phyloP scores from a whole-genome alignment of 1,140 invertebrate genomes.

The Tetranychus cinnabarinus region DNA sequence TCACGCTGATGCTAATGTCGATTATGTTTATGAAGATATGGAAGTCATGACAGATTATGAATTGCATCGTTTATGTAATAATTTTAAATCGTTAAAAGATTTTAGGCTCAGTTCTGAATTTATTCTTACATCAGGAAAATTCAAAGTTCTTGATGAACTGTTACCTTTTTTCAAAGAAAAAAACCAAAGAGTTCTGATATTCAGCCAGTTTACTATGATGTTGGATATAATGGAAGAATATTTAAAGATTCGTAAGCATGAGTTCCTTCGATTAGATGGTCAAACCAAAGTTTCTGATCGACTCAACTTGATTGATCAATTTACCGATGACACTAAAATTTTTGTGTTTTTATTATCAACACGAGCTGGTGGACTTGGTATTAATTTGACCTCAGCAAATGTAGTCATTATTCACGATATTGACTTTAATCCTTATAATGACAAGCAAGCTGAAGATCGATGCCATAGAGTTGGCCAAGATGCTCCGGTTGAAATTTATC shows the following conservation, averaged over 20 bases:
- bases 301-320: slow-evolving; percentile 77
- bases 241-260: slow-evolving; percentile 41
- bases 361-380: slow-evolving; percentile 83
- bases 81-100: slow-evolving; percentile 24
- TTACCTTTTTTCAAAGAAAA: slow-evolving; percentile 54
- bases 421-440: slow-evolving; percentile 71
- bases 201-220: slow-evolving; percentile 94
- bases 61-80: slow-evolving; percentile 47
- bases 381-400: slow-evolving; percentile 92
- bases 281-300: slow-evolving; percentile 75
- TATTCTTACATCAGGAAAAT: slow-evolving; percentile 36
- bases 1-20: slow-evolving; percentile 51
- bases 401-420: slow-evolving; percentile 99
- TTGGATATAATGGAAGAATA: slow-evolving; percentile 76
- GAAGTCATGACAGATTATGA: slow-evolving; percentile 70
- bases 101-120: slow-evolving; percentile 20
- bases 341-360: slow-evolving; percentile 93
- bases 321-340: slow-evolving; percentile 35
- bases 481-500: slow-evolving; percentile 57
- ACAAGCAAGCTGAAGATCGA: slow-evolving; percentile 53
- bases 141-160: slow-evolving; percentile 62
- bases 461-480: slow-evolving; percentile 85
- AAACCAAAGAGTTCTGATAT: slow-evolving; percentile 78
- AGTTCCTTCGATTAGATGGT: slow-evolving; percentile 72
- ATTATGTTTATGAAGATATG: slow-evolving; percentile 68